Evolutionary conservation across 1,140 invertebrate genomes (phyloP).

Genomic region (Euwallacea similis): DNA sequence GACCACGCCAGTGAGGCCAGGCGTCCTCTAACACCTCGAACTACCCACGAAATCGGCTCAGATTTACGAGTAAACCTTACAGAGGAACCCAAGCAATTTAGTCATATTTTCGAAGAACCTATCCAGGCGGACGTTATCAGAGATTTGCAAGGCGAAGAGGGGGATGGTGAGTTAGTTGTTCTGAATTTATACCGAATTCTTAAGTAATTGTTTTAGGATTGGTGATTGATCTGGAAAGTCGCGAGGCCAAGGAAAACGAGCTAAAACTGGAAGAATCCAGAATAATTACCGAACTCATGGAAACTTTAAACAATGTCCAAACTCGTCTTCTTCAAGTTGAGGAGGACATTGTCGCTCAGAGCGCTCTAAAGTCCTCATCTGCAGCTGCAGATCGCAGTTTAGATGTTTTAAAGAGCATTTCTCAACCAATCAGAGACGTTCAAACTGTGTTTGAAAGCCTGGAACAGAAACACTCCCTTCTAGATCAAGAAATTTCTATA

Average conservation of each 20-base stretch:
- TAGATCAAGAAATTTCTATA: slow-evolving; percentile 53
- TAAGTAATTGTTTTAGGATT: slow-evolving; percentile 43
- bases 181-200: not conserved
- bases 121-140: slow-evolving; percentile 44
- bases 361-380: slow-evolving; percentile 64
- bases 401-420: slow-evolving; percentile 63
- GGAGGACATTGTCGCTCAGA: slow-evolving; percentile 63
- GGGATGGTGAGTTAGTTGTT: slow-evolving; percentile 48
- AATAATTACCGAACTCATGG: slow-evolving; percentile 43
- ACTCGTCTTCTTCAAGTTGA: slow-evolving; percentile 61
- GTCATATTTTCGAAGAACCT: slow-evolving; percentile 50
- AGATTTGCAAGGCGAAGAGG: slow-evolving; percentile 59
- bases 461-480: slow-evolving; percentile 44
- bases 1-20: slow-evolving; percentile 35
- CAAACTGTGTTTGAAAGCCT: slow-evolving; percentile 60
- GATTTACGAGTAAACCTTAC: slow-evolving; percentile 53
- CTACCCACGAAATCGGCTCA: slow-evolving; percentile 53
- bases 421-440: slow-evolving; percentile 66
- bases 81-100: slow-evolving; percentile 49
- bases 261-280: slow-evolving; percentile 44
- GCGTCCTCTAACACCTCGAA: slow-evolving; percentile 49
- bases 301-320: slow-evolving; percentile 47
- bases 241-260: slow-evolving; percentile 43
- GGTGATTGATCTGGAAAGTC: slow-evolving; percentile 47
- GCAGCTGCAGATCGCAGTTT: slow-evolving; percentile 64